Conservation (phyloP, 53 echinoderm and acorn worm genomes). For the Arbacia lixula region DNA sequence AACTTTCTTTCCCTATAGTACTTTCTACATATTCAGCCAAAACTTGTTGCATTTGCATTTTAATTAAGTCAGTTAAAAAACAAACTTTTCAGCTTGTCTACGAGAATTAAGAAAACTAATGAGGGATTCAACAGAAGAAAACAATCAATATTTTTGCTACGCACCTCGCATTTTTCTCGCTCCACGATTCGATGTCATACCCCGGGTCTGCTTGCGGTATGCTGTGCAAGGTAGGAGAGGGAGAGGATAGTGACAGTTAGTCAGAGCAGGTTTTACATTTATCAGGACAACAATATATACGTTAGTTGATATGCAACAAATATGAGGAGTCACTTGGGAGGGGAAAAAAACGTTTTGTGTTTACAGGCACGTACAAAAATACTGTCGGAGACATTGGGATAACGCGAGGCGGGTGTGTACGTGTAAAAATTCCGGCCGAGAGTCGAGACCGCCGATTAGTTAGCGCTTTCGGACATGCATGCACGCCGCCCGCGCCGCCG, state of each 20-base stretch:
- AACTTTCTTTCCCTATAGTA: no score
- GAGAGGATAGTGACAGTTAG: neutral
- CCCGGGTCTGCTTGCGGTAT: conserved; percentile 44
- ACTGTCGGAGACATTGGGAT: conserved; percentile 29
- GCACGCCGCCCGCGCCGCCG: conserved; percentile 26
- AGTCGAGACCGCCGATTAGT: neutral
- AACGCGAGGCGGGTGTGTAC: conserved; percentile 6
- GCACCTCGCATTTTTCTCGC: conserved; percentile 80
- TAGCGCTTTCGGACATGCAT: conserved; percentile 37
- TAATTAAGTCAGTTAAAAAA: no score
- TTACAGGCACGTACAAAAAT: conserved; percentile 51
- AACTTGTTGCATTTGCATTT: no score
- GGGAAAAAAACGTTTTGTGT: neutral
- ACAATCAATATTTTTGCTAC: no score
- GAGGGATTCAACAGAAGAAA: no score
- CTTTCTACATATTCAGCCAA: no score
- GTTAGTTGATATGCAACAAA: neutral
- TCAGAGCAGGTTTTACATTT: neutral
- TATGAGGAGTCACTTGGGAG: neutral
- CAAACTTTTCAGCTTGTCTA: no score
- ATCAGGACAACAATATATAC: no score
- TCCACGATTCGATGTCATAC: conserved; percentile 75
- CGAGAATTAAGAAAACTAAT: neutral
- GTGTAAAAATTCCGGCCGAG: conserved; percentile 36
- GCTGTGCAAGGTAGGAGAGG: neutral